Evolutionary conservation across 2,888 invertebrate species (phyloP), one percentile per base, ranked within the genome.

Genomic region (Uropetala carovei): DNA sequence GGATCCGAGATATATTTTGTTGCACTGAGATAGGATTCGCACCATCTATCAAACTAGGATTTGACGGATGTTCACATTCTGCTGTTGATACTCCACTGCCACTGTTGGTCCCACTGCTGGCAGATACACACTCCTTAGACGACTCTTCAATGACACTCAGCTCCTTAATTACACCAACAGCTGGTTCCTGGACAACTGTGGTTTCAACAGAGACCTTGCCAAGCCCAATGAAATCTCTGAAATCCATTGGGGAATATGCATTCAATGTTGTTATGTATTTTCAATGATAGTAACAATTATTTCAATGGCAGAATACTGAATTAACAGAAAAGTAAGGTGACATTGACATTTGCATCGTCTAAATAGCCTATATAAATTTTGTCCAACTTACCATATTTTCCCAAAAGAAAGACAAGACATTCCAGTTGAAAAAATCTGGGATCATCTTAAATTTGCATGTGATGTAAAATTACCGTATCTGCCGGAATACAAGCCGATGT

Each of bases 81-180:
- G 56, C 43, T 4, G 89, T 11, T 11, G 64, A 5, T n/a, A 64
- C 18, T n/a, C 56, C 57, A n/a, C n/a, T 56, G 9, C 43, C 43
- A 89, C 60, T 18, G 18, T 27, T 89, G 16, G 89, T 43, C 16
- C 60, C 86, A 89, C 18, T 89, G 68, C 89, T 89, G 2, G 60
- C 89, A 16, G 59, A 30, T 7, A 58, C 16, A 14, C 60, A 16
- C 43, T 89, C 89, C 30, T 43, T 60, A 16, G 89, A 89, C 2
- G 64, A 64, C 43, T 89, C 89, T 43, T 89, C 89, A 43, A 89
- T 89, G 13, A 68, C 43, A 64, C 89, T 89, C 18, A 89, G 89
- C 8, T 86, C 86, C 16, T 60, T 60, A 43, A 43, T 43, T 18
- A 30, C 16, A 27, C 9, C 27, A 14, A 56, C 30, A 10, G 27